These are phyloP conservation scores for Petrolisthes cinctipes DNA, from an alignment of 2,888 invertebrate genomes.

Conservation along the genomic window DNA sequence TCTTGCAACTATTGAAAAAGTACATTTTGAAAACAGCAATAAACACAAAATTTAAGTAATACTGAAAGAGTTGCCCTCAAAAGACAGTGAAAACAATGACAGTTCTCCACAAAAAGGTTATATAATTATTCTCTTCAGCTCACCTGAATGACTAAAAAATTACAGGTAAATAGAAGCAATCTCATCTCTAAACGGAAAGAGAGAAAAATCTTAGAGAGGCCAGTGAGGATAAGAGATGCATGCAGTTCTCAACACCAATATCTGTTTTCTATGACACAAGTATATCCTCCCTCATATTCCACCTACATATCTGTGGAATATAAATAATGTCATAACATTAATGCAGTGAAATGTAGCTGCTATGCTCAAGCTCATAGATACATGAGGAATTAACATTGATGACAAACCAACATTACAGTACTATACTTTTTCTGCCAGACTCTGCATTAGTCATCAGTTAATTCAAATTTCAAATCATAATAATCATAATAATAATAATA, in stretches of 20 bases:
- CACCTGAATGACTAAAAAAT: too few relatives aligned
- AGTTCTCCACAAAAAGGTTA: conserved; percentile 61
- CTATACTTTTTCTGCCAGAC: background rate
- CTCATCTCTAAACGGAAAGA: background rate
- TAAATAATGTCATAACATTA: background rate
- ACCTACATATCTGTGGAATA: conserved; percentile 68
- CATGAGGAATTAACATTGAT: too few relatives aligned
- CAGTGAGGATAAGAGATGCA: conserved; percentile 72
- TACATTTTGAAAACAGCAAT: too few relatives aligned
- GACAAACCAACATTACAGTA: background rate
- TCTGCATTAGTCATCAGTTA: too few relatives aligned
- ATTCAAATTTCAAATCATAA: too few relatives aligned
- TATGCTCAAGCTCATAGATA: too few relatives aligned
- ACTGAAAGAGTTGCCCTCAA: too few relatives aligned
- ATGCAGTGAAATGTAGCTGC: background rate
- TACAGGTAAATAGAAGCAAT: background rate
- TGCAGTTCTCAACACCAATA: conserved; percentile 71
- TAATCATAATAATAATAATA: too few relatives aligned
- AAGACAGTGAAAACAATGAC: conserved; percentile 68
- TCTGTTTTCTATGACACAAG: conserved; percentile 72
- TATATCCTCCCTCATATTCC: conserved; percentile 71
- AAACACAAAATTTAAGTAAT: too few relatives aligned
- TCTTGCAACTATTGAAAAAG: too few relatives aligned
- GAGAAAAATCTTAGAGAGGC: conserved; percentile 70
- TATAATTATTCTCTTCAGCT: background rate